phyloP scores from a whole-genome alignment of 2,888 invertebrate genomes.

The Frankliniella fusca region DNA sequence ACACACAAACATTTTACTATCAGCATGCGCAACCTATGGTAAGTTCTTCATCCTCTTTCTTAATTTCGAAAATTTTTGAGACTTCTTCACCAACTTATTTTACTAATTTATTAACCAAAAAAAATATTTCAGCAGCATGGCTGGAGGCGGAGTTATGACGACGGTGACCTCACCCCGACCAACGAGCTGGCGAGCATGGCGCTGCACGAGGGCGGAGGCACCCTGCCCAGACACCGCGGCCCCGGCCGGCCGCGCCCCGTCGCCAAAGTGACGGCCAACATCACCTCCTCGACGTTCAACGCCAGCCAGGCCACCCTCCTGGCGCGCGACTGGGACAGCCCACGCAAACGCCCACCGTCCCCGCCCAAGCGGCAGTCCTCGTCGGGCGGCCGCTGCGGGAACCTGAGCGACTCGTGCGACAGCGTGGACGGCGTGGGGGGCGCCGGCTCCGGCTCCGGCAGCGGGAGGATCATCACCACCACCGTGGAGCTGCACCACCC shows the following conservation, averaged over 20 bases:
- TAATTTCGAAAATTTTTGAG: too few species aligned
- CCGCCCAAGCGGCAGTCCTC: constrained; percentile 69
- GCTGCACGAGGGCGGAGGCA: constrained; percentile 64
- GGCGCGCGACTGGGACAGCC: constrained; percentile 35
- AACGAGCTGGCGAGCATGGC: constrained; percentile 60
- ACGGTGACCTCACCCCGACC: constrained; percentile 85
- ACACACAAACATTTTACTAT: constrained; percentile 56
- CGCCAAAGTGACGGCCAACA: constrained; percentile 61
- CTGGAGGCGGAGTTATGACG: constrained; percentile 78
- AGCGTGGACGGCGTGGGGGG: constrained; percentile 37
- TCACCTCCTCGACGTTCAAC: background rate
- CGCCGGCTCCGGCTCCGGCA: constrained; percentile 32
- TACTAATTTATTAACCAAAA: too few species aligned
- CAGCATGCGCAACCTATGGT: constrained; percentile 49
- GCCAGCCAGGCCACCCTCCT: constrained; percentile 13
- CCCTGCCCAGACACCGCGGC: constrained; percentile 78
- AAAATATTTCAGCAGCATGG: constrained; percentile 43
- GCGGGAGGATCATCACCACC: constrained; percentile 48
- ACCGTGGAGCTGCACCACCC: constrained; percentile 49
- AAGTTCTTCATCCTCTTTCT: background rate
- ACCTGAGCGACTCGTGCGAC: constrained; percentile 37
- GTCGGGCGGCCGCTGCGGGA: constrained; percentile 40
- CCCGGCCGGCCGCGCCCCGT: constrained; percentile 75
- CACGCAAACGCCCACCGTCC: constrained; percentile 70
- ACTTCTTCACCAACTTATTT: too few species aligned